Conservation (phyloP, 2,797 vertebrate genomes). For the Arctocebus calabarensis region DNA sequence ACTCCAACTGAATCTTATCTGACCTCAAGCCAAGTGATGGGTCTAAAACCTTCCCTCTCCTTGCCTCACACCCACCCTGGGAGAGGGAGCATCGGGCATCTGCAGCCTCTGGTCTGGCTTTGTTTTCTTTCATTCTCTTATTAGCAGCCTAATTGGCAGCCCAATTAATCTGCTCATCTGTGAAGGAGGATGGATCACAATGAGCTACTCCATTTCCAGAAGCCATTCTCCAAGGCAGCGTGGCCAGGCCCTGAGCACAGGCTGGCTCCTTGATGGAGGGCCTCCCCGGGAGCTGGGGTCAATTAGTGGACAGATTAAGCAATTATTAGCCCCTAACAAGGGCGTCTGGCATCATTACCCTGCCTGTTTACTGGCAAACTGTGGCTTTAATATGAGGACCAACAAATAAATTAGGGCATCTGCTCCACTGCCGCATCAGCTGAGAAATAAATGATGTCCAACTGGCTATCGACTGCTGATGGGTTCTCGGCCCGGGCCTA, state of each 20-base stretch:
- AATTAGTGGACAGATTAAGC: constrained; percentile 93
- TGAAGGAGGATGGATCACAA: constrained; percentile 89
- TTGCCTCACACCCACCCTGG: background rate
- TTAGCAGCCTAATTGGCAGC: constrained; percentile 89
- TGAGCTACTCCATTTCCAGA: constrained; percentile 89
- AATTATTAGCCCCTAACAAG: constrained; percentile 92
- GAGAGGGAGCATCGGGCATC: constrained; percentile 32
- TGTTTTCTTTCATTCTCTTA: constrained; percentile 85
- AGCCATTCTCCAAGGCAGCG: constrained; percentile 88
- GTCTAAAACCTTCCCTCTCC: background rate
- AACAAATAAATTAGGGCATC: constrained; percentile 91
- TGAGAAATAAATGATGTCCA: constrained; percentile 88
- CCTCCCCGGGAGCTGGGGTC: constrained; percentile 88
- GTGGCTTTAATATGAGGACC: constrained; percentile 89
- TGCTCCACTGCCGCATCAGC: constrained; percentile 85
- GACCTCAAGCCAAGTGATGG: background rate
- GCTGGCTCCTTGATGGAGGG: constrained; percentile 88
- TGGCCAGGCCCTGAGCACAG: constrained; percentile 85
- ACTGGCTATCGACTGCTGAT: constrained; percentile 84
- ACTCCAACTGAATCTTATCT: constrained; percentile 12
- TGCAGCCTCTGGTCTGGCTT: constrained; percentile 59
- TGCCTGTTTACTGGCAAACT: constrained; percentile 91
- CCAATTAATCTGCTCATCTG: constrained; percentile 92
- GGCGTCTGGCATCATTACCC: constrained; percentile 91
- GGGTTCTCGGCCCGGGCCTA: constrained; percentile 82